Evolutionary conservation across 2,797 vertebrate species (phyloP).

Genomic region (Valencia hispanica): DNA sequence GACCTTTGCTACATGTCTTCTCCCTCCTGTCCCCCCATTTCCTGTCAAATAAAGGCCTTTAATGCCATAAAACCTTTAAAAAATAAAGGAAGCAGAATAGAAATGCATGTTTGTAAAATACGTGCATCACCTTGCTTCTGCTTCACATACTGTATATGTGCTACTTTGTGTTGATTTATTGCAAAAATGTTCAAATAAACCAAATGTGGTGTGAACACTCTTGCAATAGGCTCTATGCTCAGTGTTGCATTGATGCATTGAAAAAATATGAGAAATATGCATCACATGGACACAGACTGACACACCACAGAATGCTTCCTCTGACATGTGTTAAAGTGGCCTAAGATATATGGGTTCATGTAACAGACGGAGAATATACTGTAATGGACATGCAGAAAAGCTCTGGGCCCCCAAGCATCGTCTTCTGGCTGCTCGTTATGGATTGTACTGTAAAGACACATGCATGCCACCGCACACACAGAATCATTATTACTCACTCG

Average conservation of each 20-base stretch:
- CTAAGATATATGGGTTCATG: conserved; percentile 33
- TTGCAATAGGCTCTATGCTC: not conserved
- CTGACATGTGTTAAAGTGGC: conserved; percentile 43
- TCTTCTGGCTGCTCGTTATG: conserved; percentile 8
- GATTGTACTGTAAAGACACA: not conserved
- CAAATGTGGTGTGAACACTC: not conserved
- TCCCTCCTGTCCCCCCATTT: too few species aligned
- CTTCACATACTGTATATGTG: not conserved
- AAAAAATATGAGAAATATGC: conserved; percentile 25
- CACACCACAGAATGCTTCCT: conserved; percentile 25
- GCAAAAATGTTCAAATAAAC: not conserved
- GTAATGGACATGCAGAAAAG: conserved; percentile 15
- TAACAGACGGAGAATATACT: conserved; percentile 15
- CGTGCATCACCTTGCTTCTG: not conserved
- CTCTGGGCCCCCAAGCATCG: conserved; percentile 8
- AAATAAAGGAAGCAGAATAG: not conserved
- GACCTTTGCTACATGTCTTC: too few species aligned
- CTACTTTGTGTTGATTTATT: not conserved
- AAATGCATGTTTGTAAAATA: not conserved
- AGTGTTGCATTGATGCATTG: conserved; percentile 6
- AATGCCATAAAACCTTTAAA: too few species aligned
- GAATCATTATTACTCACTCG: conserved; percentile 23
- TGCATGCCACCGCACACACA: not conserved
- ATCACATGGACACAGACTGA: conserved; percentile 47
- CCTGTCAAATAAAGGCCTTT: too few species aligned